These are phyloP conservation scores for Stegostoma tigrinum DNA, from an alignment of 2,113 vertebrate species.

Conservation along the genomic window DNA sequence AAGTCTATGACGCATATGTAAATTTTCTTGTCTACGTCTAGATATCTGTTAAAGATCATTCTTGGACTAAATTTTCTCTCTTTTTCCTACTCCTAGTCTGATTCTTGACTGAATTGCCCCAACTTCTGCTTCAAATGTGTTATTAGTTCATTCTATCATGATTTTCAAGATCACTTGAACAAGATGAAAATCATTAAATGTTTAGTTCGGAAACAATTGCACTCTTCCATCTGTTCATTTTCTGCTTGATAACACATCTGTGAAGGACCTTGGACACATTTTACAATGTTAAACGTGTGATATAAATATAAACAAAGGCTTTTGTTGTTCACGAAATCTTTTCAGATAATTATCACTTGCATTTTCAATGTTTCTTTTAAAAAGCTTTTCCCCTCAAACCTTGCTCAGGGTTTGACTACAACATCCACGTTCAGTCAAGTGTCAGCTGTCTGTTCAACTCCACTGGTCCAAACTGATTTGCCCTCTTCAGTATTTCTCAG, in stretches of 20 bases:
- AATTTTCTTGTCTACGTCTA: too few species aligned
- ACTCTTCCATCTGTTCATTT: background rate
- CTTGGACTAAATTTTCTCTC: too few species aligned
- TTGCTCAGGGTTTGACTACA: background rate
- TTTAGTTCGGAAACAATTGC: background rate
- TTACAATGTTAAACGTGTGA: background rate
- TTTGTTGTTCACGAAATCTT: background rate
- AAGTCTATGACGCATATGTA: too few species aligned
- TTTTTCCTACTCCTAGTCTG: too few species aligned
- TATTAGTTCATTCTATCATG: too few species aligned
- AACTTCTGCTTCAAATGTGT: too few species aligned
- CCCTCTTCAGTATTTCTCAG: background rate
- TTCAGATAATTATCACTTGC: background rate
- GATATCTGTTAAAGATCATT: too few species aligned
- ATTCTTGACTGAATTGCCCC: too few species aligned
- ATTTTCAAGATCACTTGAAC: too few species aligned
- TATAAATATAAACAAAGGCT: background rate
- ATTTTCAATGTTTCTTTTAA: background rate
- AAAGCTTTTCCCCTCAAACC: background rate
- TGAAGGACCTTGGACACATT: background rate
- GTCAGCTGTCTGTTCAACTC: background rate
- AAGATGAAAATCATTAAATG: background rate
- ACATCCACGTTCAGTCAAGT: background rate
- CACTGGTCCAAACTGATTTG: background rate
- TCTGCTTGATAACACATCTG: background rate